Percentiles rank a stretch among this genome's conserved stretches.
These are phyloP conservation scores for Xenops minutus DNA, from an alignment of 2,797 vertebrate genomes.

Conservation along the genomic window DNA sequence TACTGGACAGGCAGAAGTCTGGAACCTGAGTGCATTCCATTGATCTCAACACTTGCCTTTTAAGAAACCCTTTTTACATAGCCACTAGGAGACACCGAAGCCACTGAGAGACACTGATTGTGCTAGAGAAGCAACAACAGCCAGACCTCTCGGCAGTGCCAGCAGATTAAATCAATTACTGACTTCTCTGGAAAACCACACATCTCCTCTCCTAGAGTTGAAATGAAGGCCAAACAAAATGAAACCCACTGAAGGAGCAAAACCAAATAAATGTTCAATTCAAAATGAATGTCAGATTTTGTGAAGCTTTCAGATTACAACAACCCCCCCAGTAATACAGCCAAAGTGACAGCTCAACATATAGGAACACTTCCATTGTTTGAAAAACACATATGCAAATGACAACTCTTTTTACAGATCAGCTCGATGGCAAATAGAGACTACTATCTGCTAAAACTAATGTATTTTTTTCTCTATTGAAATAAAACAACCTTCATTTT, in stretches of 20 bases:
- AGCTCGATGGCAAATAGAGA: background rate
- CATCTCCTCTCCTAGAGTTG: background rate
- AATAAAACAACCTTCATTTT: background rate
- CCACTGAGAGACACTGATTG: background rate
- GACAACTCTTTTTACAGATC: background rate
- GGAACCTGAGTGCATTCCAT: background rate
- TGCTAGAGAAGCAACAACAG: background rate
- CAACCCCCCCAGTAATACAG: background rate
- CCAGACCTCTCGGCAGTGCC: background rate
- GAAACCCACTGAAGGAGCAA: background rate
- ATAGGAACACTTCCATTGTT: background rate
- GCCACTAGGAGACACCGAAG: background rate
- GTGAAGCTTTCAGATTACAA: background rate
- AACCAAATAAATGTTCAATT: background rate
- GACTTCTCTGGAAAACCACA: background rate
- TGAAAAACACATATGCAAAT: background rate
- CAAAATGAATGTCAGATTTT: background rate
- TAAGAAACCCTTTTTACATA: background rate
- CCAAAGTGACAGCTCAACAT: accelerated
- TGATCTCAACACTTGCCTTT: background rate
- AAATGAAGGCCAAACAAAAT: background rate
- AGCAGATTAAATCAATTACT: background rate
- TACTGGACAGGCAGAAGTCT: background rate
- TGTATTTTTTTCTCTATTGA: background rate
- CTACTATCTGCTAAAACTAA: background rate